Base-by-base conservation (phyloP, 92 coral and sea anemone species). In the Anthopleura xanthogrammica region DNA sequence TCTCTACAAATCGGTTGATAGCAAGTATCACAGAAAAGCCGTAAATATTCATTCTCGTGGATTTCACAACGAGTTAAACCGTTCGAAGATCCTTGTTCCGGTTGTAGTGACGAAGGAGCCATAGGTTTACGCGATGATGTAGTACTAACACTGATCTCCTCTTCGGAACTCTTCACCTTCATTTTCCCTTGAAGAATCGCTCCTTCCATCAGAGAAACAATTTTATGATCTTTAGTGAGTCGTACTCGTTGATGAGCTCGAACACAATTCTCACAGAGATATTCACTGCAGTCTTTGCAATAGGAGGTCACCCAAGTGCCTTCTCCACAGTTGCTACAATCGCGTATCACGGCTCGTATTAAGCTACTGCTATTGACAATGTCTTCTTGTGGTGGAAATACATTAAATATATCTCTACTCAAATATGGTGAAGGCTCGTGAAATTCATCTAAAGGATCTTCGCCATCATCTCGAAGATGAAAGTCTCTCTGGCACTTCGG, bases 181-280 rank as follows among this genome's bases (percentile, higher is more conserved):
- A 42, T 46, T 64, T 81, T 80, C 12, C 66, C 81, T 76, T 79
- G 89, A 42, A 86, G 72, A 77, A 91, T 78, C 52, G 91, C 92
- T 68, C 95, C 97, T 81, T 87, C 97, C 74, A 89, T 87, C 41
- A 96, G 88, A 71, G 99, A 91, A 62, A 96, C 89, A 80, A 96
- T 96, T 76, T 90, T 91, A 76, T 96, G 99, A 80, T 96, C 99
- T 83, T 96, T 96, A 13, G 99, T 94, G 20, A 96, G 85, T 36
- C 99, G 93, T 73, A 96, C 98, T 23, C 99, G 83, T 29, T 92
- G 95, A 60, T 96, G 99, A 65, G 99, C 99, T 70, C 99, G 89
- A 7, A 95, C 95, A 88, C 99, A 96, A 68, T 87, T 96, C 50
- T 91, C 99, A 78, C 99, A 96, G 46, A 96, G 83, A 80, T 89